A percentile compares a stretch with the other conserved stretches of the same genome.
Conservation (phyloP, 2,113 vertebrate genomes). For the Rostratula benghalensis region DNA sequence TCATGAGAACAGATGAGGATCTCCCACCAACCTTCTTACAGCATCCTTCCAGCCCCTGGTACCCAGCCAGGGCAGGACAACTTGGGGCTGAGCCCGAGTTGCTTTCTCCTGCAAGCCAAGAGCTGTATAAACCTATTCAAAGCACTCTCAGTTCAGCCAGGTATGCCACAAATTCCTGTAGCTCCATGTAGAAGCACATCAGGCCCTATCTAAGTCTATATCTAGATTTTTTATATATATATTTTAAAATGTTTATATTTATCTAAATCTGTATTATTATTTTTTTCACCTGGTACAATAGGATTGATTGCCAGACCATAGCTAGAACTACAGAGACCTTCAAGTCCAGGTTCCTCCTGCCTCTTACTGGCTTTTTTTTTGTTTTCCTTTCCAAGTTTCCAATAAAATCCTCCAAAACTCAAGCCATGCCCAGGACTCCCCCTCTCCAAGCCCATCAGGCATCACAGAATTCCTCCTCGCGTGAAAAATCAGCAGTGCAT, state of each 20-base stretch:
- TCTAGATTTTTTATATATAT: neutral
- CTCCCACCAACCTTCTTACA: neutral
- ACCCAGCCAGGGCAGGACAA: neutral
- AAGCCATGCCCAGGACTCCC: fast-evolving
- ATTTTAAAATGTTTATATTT: neutral
- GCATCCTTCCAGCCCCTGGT: neutral
- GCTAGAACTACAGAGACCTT: neutral
- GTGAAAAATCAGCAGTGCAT: neutral
- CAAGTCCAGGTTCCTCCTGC: neutral
- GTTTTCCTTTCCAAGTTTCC: neutral
- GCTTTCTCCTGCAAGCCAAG: neutral
- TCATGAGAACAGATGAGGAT: neutral
- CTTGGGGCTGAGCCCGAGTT: fast-evolving
- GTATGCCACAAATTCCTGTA: neutral
- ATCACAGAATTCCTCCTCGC: neutral
- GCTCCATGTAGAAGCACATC: fast-evolving
- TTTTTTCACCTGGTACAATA: too few relatives aligned
- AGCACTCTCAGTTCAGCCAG: neutral
- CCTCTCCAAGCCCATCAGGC: neutral
- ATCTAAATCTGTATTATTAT: neutral
- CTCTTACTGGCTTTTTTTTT: neutral
- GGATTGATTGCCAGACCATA: neutral
- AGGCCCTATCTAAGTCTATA: neutral
- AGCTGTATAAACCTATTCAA: too few relatives aligned
- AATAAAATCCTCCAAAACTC: neutral